Evolutionary conservation across 2,113 vertebrate species (phyloP), one percentile per base, ranked within the genome.

Genomic region (Pandion haliaetus): DNA sequence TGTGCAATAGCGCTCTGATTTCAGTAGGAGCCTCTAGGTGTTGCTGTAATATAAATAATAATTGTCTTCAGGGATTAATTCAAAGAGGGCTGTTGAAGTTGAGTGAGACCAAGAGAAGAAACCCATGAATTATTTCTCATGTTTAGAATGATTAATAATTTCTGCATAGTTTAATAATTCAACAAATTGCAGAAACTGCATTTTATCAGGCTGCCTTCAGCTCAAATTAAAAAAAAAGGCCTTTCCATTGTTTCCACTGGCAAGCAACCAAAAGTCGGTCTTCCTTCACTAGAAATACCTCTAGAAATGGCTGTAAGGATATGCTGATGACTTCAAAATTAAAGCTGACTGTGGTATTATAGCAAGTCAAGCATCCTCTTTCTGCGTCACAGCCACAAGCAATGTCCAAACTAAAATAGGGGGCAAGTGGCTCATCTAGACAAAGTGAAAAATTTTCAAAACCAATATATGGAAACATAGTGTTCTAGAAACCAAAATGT

Each of bases 131-230:
- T 90, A 82, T 92, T 78, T 80, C 90, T 92, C 65, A 65, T 95
- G 74, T 90, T 93, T 95, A 83, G 61, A 96, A 63, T 95, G 26
- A 97, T 97, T 94, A 95, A 96, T 95, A 97, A 95, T 95, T 95
- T 96, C 92, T 94, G 82, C 84, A 69, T 95, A 94, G 87, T 97
- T 98, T 97, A 97, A 97, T 97, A 98, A 97, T 96, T 89, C 96
- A 96, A 96, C 93, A 97, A 96, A 95, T 97, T 97, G 93, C 74
- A 92, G 71, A 94, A 96, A 94, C 14, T 86, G 73, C 78, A 79
- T 96, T 98, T 97, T 95, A 74, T 95, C 31, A 81, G 40, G 20
- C 71, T 91, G 32, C 82, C 52, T 61, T 72, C 69, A 73, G 54
- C 70, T 52, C 29, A 81, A 65, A 72, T 65, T 42, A 19, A 86